Percentiles rank a stretch among this genome's conserved stretches.
These are phyloP conservation scores for Morus bassanus DNA, from an alignment of 2,797 vertebrate genomes.

Conservation along the genomic window DNA sequence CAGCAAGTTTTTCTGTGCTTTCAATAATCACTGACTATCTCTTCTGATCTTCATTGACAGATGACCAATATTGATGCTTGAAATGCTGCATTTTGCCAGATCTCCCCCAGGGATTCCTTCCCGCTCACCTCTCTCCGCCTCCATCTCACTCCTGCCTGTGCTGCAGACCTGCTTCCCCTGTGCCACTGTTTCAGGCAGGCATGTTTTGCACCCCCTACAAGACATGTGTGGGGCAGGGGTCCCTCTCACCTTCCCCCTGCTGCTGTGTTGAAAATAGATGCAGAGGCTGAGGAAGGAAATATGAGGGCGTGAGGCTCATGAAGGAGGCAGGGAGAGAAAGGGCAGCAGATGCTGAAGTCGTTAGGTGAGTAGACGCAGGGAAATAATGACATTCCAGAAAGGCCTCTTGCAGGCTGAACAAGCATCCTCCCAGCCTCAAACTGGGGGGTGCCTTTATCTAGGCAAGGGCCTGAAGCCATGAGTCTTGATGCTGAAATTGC, in stretches of 20 bases:
- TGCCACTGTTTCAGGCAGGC: not conserved
- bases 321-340: not conserved
- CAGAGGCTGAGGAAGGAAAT: not conserved
- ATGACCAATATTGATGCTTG: not conserved
- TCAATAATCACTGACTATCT: not conserved
- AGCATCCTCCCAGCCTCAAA: not conserved
- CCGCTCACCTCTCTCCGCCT: rapidly evolving
- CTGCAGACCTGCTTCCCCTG: not conserved
- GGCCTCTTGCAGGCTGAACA: not conserved
- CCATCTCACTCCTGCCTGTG: not conserved
- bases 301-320: not conserved
- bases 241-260: not conserved
- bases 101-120: not conserved
- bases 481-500: not conserved
- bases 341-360: not conserved
- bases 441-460: not conserved
- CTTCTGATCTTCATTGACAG: not conserved
- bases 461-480: not conserved
- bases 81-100: not conserved
- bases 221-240: not conserved
- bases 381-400: not conserved
- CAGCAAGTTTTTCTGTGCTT: not conserved
- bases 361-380: not conserved
- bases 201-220: not conserved
- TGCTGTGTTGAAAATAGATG: not conserved